Evolutionary conservation across 1,140 invertebrate species (phyloP).

Genomic region (Drusus annulatus): DNA sequence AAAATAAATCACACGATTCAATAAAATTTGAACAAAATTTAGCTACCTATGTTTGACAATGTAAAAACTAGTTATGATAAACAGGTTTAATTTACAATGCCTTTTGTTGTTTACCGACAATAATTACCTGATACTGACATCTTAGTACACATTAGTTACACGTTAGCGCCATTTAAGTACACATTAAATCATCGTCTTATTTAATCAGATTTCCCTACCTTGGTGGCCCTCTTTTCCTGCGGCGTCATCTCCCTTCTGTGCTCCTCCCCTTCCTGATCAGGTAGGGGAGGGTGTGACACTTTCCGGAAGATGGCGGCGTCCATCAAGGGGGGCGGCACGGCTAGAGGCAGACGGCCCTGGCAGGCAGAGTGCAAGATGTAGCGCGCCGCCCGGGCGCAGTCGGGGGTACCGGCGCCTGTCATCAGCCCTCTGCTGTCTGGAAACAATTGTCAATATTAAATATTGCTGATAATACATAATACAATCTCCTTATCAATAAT

Average conservation of each 20-base stretch:
- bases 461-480: too few species aligned
- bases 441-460: conserved; percentile 36
- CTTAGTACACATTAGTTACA: too few species aligned
- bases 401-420: conserved; percentile 95
- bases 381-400: conserved; percentile 90
- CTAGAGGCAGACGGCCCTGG: conserved; percentile 89
- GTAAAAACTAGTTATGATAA: too few species aligned
- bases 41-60: too few species aligned
- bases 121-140: too few species aligned
- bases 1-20: too few species aligned
- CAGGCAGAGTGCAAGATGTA: conserved; percentile 96
- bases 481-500: too few species aligned
- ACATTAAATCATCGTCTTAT: too few species aligned
- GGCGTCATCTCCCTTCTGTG: conserved; percentile 66
- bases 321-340: conserved; percentile 85
- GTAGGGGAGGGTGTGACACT: conserved; percentile 69
- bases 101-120: too few species aligned
- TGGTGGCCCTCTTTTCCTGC: conserved; percentile 72
- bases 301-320: conserved; percentile 52
- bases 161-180: too few species aligned
- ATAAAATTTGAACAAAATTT: too few species aligned
- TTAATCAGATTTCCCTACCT: conserved; percentile 61
- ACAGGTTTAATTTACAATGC: too few species aligned
- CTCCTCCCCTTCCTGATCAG: conserved; percentile 72
- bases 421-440: conserved; percentile 94